phyloP scores from a whole-genome alignment of 1,140 invertebrate species.

The Pseudomyrmex dendroicus region DNA sequence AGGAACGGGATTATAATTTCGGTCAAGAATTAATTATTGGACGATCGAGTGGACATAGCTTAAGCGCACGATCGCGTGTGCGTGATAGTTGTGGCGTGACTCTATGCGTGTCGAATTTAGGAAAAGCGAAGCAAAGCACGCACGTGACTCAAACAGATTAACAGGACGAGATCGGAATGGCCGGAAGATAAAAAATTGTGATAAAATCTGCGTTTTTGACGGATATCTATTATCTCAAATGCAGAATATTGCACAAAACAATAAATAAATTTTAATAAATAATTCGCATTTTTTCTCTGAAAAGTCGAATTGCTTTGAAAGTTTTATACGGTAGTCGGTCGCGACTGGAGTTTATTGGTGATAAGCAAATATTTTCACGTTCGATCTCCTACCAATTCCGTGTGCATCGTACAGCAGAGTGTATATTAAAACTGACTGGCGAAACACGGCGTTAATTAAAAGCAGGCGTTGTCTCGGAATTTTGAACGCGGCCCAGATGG shows the following conservation, averaged over 20 bases:
- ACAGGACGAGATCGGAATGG: background rate
- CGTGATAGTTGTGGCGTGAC: conserved; percentile 38
- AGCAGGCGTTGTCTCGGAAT: conserved; percentile 70
- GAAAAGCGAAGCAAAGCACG: conserved; percentile 29
- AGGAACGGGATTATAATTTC: conserved; percentile 37
- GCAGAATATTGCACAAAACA: too few species aligned
- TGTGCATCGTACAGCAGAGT: conserved; percentile 24
- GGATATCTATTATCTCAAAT: background rate
- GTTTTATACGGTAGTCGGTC: background rate
- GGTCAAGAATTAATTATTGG: conserved; percentile 49
- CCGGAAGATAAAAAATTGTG: background rate
- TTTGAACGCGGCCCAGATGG: conserved; percentile 71
- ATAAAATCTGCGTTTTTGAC: background rate
- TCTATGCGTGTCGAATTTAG: conserved; percentile 38
- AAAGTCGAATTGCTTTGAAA: too few species aligned
- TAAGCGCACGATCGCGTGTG: conserved; percentile 38
- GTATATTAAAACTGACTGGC: conserved; percentile 52
- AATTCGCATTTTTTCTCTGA: too few species aligned
- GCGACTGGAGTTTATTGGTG: conserved; percentile 1
- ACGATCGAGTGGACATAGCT: conserved; percentile 47
- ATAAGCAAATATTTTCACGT: conserved; percentile 52
- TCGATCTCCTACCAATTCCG: conserved; percentile 9
- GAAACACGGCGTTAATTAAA: conserved; percentile 72
- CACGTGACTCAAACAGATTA: conserved; percentile 5
- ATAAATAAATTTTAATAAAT: too few species aligned